Percentiles rank a stretch among this genome's conserved stretches.
These are phyloP conservation scores for Thalassarche chlororhynchos DNA, from an alignment of 2,113 vertebrate species.

Conservation along the genomic window DNA sequence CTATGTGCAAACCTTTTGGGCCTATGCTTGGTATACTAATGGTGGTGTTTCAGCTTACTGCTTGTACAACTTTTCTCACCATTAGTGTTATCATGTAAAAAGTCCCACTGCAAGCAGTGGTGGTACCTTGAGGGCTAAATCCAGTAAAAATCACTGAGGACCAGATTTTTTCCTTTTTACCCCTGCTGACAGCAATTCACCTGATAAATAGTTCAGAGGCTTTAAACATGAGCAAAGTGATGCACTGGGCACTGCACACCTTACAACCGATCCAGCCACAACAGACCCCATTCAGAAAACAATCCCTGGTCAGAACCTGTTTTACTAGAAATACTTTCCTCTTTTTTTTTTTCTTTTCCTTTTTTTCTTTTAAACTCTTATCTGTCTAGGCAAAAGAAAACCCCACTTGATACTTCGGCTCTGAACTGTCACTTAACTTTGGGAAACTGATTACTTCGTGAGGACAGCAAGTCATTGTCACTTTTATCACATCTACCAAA, in stretches of 20 bases:
- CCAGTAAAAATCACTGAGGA: background rate
- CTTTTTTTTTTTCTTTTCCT: background rate
- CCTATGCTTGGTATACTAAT: background rate
- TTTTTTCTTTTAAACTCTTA: background rate
- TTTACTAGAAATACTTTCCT: background rate
- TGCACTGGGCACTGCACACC: too few species aligned
- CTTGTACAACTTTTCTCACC: background rate
- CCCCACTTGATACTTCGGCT: background rate
- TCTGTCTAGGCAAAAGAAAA: background rate
- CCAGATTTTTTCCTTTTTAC: background rate
- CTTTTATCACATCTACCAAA: background rate
- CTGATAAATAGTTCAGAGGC: background rate
- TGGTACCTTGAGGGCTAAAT: background rate
- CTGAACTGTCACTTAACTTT: background rate
- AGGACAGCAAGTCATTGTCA: background rate
- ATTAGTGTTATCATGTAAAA: background rate
- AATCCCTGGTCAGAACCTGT: background rate
- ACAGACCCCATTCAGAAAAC: background rate
- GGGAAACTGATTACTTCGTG: fast-evolving
- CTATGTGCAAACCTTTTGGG: background rate
- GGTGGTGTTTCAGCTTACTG: background rate
- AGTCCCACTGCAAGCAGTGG: background rate
- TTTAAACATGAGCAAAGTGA: background rate
- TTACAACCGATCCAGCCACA: background rate
- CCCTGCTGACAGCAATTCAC: background rate